These are phyloP conservation scores for Sinohyriopsis cumingii DNA, from an alignment of 2,888 invertebrate genomes.

Conservation along the genomic window DNA sequence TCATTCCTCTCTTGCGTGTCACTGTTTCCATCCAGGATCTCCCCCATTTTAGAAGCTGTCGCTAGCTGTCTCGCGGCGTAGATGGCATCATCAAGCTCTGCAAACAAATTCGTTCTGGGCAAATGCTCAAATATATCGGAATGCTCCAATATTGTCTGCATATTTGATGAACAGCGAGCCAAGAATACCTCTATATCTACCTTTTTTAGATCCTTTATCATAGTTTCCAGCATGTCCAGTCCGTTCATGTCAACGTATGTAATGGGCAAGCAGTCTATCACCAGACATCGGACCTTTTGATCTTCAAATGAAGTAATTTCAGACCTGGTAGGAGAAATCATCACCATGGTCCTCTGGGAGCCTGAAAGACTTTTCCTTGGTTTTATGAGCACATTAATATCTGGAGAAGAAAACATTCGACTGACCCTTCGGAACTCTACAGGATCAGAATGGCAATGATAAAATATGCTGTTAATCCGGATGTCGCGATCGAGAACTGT, in stretches of 20 bases:
- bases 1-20: too few species aligned
- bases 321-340: not conserved
- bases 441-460: too few species aligned
- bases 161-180: conserved; percentile 42
- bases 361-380: conserved; percentile 12
- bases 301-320: not conserved
- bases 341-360: not conserved
- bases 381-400: conserved; percentile 9
- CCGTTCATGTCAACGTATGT: conserved; percentile 63
- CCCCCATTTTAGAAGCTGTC: not conserved
- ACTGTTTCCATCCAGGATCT: too few species aligned
- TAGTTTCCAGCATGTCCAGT: conserved; percentile 48
- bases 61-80: conserved; percentile 19
- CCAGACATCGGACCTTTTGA: conserved; percentile 16
- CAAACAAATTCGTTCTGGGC: conserved; percentile 39
- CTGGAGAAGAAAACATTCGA: conserved; percentile 2
- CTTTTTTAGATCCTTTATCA: conserved; percentile 38
- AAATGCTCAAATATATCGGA: conserved; percentile 43
- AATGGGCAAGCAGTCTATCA: conserved; percentile 63
- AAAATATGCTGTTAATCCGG: not conserved
- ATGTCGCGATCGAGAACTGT: conserved; percentile 26
- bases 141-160: conserved; percentile 42
- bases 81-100: conserved; percentile 49
- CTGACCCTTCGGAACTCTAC: not conserved
- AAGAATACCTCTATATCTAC: conserved; percentile 48